phyloP scores from a whole-genome alignment of 2,797 vertebrate genomes.

The Adelosebastes latens region DNA sequence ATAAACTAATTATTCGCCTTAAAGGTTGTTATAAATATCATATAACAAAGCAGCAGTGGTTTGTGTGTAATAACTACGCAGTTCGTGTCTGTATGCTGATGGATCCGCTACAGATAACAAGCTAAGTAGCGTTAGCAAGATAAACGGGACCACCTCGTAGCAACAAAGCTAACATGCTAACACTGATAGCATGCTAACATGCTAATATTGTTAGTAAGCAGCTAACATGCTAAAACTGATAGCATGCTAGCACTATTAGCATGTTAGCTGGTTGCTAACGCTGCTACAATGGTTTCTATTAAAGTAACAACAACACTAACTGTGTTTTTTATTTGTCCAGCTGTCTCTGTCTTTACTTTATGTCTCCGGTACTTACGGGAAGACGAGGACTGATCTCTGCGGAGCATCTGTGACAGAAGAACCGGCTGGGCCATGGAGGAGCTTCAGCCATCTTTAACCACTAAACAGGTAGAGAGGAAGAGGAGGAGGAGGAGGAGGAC shows the following conservation, averaged over 20 bases:
- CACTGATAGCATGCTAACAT: too few species aligned
- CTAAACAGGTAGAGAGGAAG: constrained; percentile 28
- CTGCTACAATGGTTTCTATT: not conserved
- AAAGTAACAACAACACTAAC: not conserved
- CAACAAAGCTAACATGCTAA: too few species aligned
- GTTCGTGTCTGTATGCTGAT: not conserved
- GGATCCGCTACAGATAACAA: constrained; percentile 20
- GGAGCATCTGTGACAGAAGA: constrained; percentile 96
- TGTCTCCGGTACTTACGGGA: constrained; percentile 83
- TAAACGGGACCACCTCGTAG: constrained; percentile 5
- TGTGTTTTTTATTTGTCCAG: not conserved
- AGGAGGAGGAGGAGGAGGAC: not conserved
- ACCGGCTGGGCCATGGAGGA: constrained; percentile 90
- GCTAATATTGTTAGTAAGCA: not conserved
- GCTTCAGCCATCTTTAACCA: constrained; percentile 94
- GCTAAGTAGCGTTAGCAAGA: constrained; percentile 27
- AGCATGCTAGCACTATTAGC: constrained; percentile 67
- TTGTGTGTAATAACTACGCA: not conserved
- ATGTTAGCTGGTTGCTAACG: constrained; percentile 36
- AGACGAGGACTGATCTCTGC: constrained; percentile 92
- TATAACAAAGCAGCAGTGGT: rapidly evolving
- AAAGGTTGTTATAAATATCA: not conserved
- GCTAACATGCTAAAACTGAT: constrained; percentile 44
- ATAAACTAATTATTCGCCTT: rapidly evolving
- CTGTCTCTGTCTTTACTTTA: not conserved